A percentile compares a stretch with the other conserved stretches of the same genome.
Evolutionary conservation across 2,888 invertebrate genomes (phyloP).

Genomic region (Dicyrtomina minuta): DNA sequence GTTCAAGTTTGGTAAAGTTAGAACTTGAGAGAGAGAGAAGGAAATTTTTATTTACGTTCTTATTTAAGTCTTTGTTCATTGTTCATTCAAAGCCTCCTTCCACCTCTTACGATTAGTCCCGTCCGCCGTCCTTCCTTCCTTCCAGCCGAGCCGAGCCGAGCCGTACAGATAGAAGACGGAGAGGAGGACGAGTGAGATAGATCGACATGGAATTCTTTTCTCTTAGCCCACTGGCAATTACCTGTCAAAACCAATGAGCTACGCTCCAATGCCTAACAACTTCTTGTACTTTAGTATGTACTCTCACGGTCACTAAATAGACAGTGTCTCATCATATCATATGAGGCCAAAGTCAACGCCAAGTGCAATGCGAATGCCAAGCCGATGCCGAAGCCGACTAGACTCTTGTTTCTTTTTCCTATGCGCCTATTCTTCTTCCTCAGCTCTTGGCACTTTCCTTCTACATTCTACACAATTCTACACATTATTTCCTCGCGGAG

Average conservation of each 20-base stretch:
- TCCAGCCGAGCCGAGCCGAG: background rate
- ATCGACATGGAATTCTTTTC: conserved; percentile 20
- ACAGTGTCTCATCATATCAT: too few species aligned
- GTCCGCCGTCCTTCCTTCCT: background rate
- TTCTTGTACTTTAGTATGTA: conserved; percentile 1
- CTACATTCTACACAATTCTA: too few species aligned
- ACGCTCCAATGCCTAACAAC: conserved; percentile 26
- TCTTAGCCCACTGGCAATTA: conserved; percentile 26
- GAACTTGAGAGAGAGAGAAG: background rate
- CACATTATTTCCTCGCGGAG: too few species aligned
- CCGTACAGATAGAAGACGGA: too few species aligned
- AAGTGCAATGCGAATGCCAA: too few species aligned
- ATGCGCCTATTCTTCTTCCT: background rate
- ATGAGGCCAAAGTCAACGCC: too few species aligned
- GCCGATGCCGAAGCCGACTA: background rate
- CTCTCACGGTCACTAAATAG: too few species aligned
- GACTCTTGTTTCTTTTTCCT: background rate
- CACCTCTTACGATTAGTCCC: too few species aligned
- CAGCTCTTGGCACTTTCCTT: too few species aligned
- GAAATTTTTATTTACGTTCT: background rate
- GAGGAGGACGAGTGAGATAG: background rate
- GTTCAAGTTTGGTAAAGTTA: too few species aligned
- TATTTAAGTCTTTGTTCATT: background rate
- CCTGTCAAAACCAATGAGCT: conserved; percentile 31
- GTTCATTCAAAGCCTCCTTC: too few species aligned